Conservation (phyloP, 2,113 vertebrate species). For the Anguilla rostrata region DNA sequence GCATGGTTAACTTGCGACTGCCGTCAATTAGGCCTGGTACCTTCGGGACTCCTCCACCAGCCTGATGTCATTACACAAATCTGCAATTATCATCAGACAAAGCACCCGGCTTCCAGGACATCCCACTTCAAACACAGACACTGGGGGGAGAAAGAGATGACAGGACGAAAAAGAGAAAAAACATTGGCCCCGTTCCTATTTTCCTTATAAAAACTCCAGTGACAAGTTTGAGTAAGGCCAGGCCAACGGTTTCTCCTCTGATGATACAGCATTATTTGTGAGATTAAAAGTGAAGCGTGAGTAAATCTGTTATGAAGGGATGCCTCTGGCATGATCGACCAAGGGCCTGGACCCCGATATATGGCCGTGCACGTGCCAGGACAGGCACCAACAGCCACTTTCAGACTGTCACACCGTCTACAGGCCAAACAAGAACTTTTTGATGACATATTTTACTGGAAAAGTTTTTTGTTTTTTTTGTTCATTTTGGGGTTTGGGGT, state of each 20-base stretch:
- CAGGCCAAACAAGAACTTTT: background rate
- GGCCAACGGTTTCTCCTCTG: constrained; percentile 42
- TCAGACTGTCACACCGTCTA: background rate
- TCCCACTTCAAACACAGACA: constrained; percentile 31
- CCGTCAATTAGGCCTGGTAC: constrained; percentile 46
- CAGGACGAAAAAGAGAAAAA: constrained; percentile 32
- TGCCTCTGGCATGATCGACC: constrained; percentile 6
- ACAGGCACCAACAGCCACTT: background rate
- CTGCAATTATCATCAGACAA: constrained; percentile 51
- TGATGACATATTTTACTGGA: background rate
- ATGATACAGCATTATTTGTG: constrained; percentile 46
- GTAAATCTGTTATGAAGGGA: constrained; percentile 59
- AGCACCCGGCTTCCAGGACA: constrained; percentile 57
- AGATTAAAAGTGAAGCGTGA: constrained; percentile 62
- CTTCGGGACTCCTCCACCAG: constrained; percentile 52
- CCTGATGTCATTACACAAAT: constrained; percentile 47
- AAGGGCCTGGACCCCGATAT: background rate
- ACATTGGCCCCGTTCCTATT: constrained; percentile 48
- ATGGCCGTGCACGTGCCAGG: background rate
- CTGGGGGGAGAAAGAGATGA: background rate
- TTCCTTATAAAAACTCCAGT: constrained; percentile 54
- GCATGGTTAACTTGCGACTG: constrained; percentile 53
- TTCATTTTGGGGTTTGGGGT: background rate
- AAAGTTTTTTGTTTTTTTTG: background rate
- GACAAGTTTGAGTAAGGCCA: constrained; percentile 51